These are phyloP conservation scores for Himalopsyche anomala DNA, from an alignment of 2,888 invertebrate species.

Conservation along the genomic window DNA sequence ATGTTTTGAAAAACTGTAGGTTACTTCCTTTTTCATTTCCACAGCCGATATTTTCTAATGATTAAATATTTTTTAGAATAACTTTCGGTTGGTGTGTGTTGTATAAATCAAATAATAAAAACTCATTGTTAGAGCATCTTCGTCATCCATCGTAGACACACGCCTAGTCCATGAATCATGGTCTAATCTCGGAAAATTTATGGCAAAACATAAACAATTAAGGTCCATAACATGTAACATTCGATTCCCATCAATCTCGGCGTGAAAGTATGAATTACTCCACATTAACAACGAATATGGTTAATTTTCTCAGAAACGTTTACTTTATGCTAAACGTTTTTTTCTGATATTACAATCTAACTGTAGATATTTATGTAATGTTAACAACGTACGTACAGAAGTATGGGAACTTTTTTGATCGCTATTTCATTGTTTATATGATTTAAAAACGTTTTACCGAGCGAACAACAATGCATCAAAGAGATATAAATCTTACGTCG, in stretches of 20 bases:
- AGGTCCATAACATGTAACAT: constrained; percentile 28
- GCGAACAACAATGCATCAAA: constrained; percentile 63
- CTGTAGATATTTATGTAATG: constrained; percentile 53
- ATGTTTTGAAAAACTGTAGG: too few relatives aligned
- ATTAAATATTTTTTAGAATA: too few relatives aligned
- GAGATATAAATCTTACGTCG: constrained; percentile 60
- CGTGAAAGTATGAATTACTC: constrained; percentile 46
- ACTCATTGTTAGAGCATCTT: not conserved
- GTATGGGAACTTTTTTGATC: constrained; percentile 63
- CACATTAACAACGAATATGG: constrained; percentile 43
- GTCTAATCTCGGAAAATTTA: constrained; percentile 27
- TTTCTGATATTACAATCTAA: constrained; percentile 36
- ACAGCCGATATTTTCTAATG: too few relatives aligned
- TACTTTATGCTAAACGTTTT: constrained; percentile 50
- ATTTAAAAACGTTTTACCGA: constrained; percentile 64
- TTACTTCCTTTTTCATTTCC: too few relatives aligned
- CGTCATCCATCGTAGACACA: constrained; percentile 9
- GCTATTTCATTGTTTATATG: constrained; percentile 65
- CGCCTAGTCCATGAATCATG: constrained; percentile 28
- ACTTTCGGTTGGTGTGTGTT: not conserved
- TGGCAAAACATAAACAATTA: constrained; percentile 41
- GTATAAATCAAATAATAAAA: not conserved
- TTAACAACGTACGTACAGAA: constrained; percentile 54
- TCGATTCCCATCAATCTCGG: constrained; percentile 36
- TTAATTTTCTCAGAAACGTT: constrained; percentile 50